A percentile compares a stretch with the other conserved stretches of the same genome.
These are phyloP conservation scores for Theocolax elegans DNA, from an alignment of 1,140 invertebrate species.

Conservation along the genomic window DNA sequence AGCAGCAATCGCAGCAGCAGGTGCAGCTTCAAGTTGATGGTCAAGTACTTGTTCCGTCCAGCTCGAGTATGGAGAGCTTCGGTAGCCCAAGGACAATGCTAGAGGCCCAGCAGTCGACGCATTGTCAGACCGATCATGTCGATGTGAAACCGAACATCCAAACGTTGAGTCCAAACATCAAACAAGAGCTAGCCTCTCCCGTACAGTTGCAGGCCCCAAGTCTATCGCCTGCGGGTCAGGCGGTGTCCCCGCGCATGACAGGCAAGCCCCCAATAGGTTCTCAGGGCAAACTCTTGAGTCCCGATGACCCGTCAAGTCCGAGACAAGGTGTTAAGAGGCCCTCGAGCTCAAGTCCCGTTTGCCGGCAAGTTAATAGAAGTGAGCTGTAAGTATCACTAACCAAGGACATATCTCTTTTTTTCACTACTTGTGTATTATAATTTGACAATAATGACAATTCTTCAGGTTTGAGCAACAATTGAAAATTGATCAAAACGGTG, in stretches of 20 bases:
- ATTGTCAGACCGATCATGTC: constrained; percentile 61
- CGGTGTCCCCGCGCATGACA: constrained; percentile 56
- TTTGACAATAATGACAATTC: neutral
- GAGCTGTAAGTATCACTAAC: constrained; percentile 57
- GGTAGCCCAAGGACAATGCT: constrained; percentile 38
- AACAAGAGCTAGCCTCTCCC: constrained; percentile 59
- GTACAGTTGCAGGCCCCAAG: constrained; percentile 56
- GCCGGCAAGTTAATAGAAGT: constrained; percentile 58
- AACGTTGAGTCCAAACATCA: constrained; percentile 54
- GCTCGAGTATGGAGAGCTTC: constrained; percentile 47
- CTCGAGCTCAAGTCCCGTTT: constrained; percentile 59
- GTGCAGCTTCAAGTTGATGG: constrained; percentile 53
- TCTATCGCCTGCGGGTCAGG: constrained; percentile 54
- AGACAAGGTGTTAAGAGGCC: constrained; percentile 61
- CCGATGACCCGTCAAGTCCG: constrained; percentile 51
- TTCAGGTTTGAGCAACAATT: constrained; percentile 79
- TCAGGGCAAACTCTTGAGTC: constrained; percentile 53
- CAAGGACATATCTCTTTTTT: constrained; percentile 7
- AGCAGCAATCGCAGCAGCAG: constrained; percentile 25
- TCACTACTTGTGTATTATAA: neutral
- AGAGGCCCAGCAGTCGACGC: constrained; percentile 56
- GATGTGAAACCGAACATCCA: constrained; percentile 58
- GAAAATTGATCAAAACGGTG: constrained; percentile 82
- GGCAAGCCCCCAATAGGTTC: constrained; percentile 39
- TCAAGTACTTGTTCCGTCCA: constrained; percentile 62